phyloP scores from a whole-genome alignment of 2,113 vertebrate genomes.

The Bungarus multicinctus region DNA sequence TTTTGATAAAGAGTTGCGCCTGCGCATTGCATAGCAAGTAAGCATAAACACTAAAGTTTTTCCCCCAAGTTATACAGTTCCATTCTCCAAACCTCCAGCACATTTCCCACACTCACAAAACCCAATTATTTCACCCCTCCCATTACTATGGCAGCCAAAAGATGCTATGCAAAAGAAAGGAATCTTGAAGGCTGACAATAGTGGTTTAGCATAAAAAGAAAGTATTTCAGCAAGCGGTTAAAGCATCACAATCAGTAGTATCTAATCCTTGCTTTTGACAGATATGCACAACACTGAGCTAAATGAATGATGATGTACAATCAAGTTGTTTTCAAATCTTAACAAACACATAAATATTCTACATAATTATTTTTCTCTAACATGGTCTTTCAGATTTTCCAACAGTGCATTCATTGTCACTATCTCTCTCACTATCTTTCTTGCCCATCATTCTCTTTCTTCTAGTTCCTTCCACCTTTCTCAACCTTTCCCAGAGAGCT shows the following conservation, averaged over 20 bases:
- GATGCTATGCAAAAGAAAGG: too few species aligned
- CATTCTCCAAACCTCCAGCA: too few species aligned
- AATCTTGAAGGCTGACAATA: neutral
- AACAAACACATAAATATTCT: neutral
- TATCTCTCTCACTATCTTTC: neutral
- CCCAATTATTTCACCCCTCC: too few species aligned
- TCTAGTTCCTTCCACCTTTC: neutral
- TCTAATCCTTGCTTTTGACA: neutral
- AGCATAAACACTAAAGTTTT: too few species aligned
- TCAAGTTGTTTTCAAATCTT: neutral
- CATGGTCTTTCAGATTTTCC: neutral
- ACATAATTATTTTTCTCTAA: neutral
- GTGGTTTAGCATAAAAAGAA: neutral
- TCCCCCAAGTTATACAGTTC: too few species aligned
- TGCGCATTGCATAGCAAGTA: too few species aligned
- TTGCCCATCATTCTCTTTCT: neutral
- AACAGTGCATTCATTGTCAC: neutral
- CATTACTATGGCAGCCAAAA: too few species aligned
- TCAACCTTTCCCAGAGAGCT: neutral
- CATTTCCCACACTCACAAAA: too few species aligned
- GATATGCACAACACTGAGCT: neutral
- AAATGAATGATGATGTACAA: neutral
- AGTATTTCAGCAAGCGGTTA: neutral
- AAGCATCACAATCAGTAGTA: neutral
- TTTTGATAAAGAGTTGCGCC: too few species aligned